Evolutionary conservation across 92 coral and sea anemone genomes (phyloP), one percentile per base, ranked within the genome.

Genomic region (Micromussa lordhowensis): DNA sequence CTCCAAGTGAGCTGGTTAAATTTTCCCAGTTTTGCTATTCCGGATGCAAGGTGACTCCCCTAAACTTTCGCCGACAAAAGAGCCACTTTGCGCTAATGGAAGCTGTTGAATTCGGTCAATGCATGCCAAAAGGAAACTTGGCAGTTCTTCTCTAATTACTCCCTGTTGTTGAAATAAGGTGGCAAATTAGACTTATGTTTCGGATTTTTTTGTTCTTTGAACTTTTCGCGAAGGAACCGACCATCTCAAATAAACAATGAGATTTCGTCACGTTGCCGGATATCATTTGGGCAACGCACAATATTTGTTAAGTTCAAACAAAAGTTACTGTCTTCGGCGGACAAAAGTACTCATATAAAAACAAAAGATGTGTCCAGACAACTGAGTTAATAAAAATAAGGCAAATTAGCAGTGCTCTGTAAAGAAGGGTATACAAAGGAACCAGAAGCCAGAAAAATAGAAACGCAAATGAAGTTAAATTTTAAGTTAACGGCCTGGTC

Each of bases 31-130:
- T 61, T 80, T 36, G 22, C 73, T 14, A 61, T 15, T 81, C 35
- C 85, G 85, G 85, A 81, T 57, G 85, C 55, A 24, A 61, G 24
- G 34, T 63, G 49, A 81, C 68, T 64, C 44, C 26, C 5, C 35
- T 4, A 22, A 32, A 38, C 85, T 24, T 59, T 38, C 16, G 58
- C 74, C 31, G 35, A 30, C 85, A 81, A 81, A 80, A 80, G 73
- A 61, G 38, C 32, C 74, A 61, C 84, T 80, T 34, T 19, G 16
- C 17, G 36, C 15, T 81, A 28, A 81, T 31, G 68, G 85, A 32
- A 51, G 36, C 40, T 81, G 48, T 64, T 54, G 26, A 31, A 21
- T 17, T 40, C 34, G 85, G 49, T 3, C 32, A 17, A 81, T 61
- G n/a, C 71, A 81, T 19, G 24, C 29, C 3, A 63, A 80, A 29